Percentiles rank a stretch among this genome's conserved stretches.
These are phyloP conservation scores for Homalodisca vitripennis DNA, from an alignment of 1,140 invertebrate genomes.

Conservation along the genomic window DNA sequence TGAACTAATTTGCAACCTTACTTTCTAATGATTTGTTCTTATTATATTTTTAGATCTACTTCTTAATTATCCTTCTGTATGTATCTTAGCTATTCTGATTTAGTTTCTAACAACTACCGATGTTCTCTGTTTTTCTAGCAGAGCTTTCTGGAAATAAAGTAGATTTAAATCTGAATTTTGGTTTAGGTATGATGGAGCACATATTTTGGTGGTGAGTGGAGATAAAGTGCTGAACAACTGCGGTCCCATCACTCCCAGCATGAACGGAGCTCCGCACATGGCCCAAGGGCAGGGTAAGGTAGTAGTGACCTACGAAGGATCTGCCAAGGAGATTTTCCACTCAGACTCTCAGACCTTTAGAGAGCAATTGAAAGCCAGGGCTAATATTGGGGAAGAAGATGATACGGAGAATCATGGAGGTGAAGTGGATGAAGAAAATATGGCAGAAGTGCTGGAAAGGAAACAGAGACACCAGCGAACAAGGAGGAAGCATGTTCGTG, in stretches of 20 bases:
- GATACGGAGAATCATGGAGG: slow-evolving; percentile 35
- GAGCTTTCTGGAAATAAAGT: no score
- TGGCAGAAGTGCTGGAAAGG: not conserved
- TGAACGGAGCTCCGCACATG: slow-evolving; percentile 44
- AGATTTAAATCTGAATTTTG: no score
- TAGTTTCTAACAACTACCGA: no score
- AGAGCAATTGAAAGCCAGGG: slow-evolving; percentile 44
- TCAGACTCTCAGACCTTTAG: no score
- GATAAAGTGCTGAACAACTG: slow-evolving; percentile 72
- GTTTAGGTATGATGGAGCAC: slow-evolving; percentile 62
- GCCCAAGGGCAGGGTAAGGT: slow-evolving; percentile 63
- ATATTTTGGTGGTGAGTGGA: slow-evolving; percentile 75
- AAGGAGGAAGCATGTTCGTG: slow-evolving; percentile 41
- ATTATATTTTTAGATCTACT: no score
- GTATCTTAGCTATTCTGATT: no score
- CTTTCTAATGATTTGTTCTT: no score
- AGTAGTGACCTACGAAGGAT: slow-evolving; percentile 61
- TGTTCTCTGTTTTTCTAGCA: no score
- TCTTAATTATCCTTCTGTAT: no score
- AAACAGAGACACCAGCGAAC: slow-evolving; percentile 50
- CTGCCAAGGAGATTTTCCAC: slow-evolving; percentile 30
- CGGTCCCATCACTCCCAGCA: slow-evolving; percentile 59
- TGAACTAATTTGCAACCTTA: no score
- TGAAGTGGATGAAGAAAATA: slow-evolving; percentile 3
- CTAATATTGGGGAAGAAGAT: slow-evolving; percentile 48